phyloP scores from a whole-genome alignment of 2,888 invertebrate genomes.

The Cheiracanthium punctorium region DNA sequence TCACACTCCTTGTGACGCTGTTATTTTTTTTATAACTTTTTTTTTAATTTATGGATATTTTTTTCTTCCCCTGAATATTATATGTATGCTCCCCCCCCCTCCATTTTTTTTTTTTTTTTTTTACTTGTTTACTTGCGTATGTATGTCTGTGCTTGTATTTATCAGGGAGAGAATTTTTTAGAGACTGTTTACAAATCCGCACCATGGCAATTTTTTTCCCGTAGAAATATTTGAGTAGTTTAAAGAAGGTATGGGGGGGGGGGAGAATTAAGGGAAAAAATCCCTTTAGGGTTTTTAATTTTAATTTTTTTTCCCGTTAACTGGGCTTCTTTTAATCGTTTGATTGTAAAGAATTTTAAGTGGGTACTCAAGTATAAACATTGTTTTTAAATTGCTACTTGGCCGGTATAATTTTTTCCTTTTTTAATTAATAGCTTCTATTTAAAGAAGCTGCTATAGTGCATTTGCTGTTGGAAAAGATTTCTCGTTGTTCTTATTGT shows the following conservation, averaged over 20 bases:
- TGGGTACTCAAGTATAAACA: neutral
- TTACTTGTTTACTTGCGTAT: no score
- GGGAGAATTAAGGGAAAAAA: neutral
- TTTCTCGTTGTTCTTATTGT: no score
- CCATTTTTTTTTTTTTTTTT: no score
- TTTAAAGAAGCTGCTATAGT: no score
- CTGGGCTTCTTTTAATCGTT: conserved; percentile 6
- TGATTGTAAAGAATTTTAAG: neutral
- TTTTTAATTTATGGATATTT: no score
- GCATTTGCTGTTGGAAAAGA: no score
- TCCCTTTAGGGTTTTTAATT: neutral
- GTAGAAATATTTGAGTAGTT: neutral
- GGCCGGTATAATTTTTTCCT: neutral
- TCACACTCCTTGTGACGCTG: neutral
- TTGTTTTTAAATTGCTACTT: neutral
- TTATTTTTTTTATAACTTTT: neutral
- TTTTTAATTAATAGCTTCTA: neutral
- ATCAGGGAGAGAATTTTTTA: neutral
- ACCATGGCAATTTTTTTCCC: neutral
- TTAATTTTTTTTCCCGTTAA: no score
- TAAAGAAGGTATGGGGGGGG: neutral
- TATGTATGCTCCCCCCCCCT: neutral
- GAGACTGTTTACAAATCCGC: neutral
- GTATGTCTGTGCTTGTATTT: neutral
- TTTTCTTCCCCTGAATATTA: no score